Conservation (phyloP, 2,888 invertebrate genomes). For the Drosophila helvetica region DNA sequence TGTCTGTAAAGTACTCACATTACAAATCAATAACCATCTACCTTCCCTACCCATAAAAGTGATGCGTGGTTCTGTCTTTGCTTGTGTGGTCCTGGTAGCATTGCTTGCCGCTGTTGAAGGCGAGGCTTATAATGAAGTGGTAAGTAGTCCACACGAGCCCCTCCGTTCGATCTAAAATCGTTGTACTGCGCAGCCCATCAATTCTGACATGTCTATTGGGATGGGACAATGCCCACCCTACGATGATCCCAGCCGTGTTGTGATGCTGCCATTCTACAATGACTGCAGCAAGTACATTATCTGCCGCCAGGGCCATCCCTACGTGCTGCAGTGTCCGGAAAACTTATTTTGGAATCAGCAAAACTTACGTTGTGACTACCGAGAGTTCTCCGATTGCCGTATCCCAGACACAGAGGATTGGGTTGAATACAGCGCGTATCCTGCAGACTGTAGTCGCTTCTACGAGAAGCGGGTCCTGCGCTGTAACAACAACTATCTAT, state of each 20-base stretch:
- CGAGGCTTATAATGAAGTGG: conserved; percentile 10
- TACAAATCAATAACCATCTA: neutral
- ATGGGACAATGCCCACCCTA: conserved; percentile 50
- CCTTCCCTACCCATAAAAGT: conserved; percentile 10
- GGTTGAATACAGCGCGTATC: conserved; percentile 57
- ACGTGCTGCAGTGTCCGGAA: conserved; percentile 62
- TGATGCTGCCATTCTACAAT: conserved; percentile 61
- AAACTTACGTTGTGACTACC: conserved; percentile 76
- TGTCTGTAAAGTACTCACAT: neutral
- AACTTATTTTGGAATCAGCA: conserved; percentile 72
- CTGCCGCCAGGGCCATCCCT: conserved; percentile 68
- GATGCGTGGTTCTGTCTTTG: conserved; percentile 12
- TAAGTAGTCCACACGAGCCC: conserved; percentile 7
- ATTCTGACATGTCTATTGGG: conserved; percentile 9
- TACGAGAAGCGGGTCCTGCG: conserved; percentile 60
- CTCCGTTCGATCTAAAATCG: too few species aligned
- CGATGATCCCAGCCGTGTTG: conserved; percentile 71
- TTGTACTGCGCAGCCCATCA: conserved; percentile 3
- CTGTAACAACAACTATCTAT: conserved; percentile 68
- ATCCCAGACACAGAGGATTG: neutral
- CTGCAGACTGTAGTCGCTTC: conserved; percentile 73
- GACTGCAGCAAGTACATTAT: conserved; percentile 79
- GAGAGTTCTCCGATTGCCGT: conserved; percentile 61
- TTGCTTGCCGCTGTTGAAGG: neutral
- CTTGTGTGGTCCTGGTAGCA: conserved; percentile 24